Conservation (phyloP, 1,140 invertebrate genomes). For the Agraylea sexmaculata region DNA sequence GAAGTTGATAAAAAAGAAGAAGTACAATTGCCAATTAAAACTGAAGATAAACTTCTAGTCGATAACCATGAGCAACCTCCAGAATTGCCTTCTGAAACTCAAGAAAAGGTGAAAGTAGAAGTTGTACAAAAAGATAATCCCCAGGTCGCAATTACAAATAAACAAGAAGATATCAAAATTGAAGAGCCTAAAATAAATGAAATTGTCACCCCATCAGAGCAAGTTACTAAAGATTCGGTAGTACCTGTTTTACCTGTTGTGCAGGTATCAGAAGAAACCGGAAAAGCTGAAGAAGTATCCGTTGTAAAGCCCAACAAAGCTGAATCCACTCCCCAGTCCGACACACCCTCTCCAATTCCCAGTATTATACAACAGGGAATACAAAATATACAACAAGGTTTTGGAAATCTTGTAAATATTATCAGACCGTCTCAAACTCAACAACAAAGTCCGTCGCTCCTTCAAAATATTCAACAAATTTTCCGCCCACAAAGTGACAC, state of each 20-base stretch:
- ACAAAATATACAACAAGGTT: slow-evolving; percentile 12
- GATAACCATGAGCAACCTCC: background rate
- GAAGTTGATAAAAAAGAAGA: background rate
- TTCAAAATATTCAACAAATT: slow-evolving; percentile 13
- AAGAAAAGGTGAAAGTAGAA: background rate
- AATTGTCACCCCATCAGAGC: background rate
- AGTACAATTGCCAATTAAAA: background rate
- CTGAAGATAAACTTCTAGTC: background rate
- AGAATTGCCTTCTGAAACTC: background rate
- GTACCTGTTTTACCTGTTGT: too few species aligned
- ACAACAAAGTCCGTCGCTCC: background rate
- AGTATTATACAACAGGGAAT: slow-evolving; percentile 10
- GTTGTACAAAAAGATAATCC: background rate
- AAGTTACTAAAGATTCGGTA: background rate
- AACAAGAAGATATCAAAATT: background rate
- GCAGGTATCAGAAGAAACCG: background rate
- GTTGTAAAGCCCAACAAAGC: background rate
- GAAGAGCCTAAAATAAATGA: slow-evolving; percentile 1
- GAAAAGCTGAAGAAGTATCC: background rate
- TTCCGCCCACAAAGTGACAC: background rate
- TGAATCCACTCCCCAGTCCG: background rate
- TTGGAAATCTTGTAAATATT: slow-evolving; percentile 10
- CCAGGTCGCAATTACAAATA: background rate
- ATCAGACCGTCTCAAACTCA: slow-evolving; percentile 7
- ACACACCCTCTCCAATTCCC: background rate